These are phyloP conservation scores for Elysia crispata DNA, from an alignment of 2,888 invertebrate genomes.

Conservation along the genomic window DNA sequence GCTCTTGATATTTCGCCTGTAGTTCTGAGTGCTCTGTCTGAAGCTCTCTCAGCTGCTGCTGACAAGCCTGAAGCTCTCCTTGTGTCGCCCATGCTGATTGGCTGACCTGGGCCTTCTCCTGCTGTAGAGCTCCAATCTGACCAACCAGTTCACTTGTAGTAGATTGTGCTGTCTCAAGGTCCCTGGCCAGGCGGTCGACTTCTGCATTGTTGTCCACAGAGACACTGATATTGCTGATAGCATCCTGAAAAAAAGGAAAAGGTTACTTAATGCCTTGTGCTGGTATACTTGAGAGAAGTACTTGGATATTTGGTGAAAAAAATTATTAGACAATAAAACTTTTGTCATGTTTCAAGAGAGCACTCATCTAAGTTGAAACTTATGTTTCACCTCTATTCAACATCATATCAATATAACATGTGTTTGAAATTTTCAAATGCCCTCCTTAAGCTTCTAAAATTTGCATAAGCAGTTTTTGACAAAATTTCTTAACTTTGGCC, in stretches of 20 bases:
- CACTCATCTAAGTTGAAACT: slow-evolving; percentile 36
- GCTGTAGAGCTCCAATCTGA: slow-evolving; percentile 63
- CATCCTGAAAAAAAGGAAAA: slow-evolving; percentile 54
- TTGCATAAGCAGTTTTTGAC: too few species aligned
- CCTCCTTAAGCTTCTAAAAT: too few species aligned
- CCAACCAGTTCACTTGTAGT: slow-evolving; percentile 59
- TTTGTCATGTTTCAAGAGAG: too few species aligned
- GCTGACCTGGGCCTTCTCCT: slow-evolving; percentile 58
- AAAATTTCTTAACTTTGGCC: too few species aligned
- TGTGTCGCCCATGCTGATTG: slow-evolving; percentile 65
- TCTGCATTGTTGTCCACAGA: slow-evolving; percentile 54
- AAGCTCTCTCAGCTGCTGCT: slow-evolving; percentile 58
- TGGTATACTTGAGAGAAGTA: too few species aligned
- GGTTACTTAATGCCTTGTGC: too few species aligned
- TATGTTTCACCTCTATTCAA: too few species aligned
- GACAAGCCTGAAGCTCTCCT: slow-evolving; percentile 62
- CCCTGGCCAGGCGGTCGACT: slow-evolving; percentile 57
- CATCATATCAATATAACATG: too few species aligned
- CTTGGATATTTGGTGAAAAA: too few species aligned
- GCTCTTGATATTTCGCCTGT: slow-evolving; percentile 55
- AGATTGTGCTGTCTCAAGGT: slow-evolving; percentile 60
- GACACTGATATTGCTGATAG: slow-evolving; percentile 50
- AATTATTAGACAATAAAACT: too few species aligned
- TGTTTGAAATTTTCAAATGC: too few species aligned
- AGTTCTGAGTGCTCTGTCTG: slow-evolving; percentile 58